These are phyloP conservation scores for Lipotes vexillifer DNA, from an alignment of 2,113 vertebrate genomes.

Conservation along the genomic window DNA sequence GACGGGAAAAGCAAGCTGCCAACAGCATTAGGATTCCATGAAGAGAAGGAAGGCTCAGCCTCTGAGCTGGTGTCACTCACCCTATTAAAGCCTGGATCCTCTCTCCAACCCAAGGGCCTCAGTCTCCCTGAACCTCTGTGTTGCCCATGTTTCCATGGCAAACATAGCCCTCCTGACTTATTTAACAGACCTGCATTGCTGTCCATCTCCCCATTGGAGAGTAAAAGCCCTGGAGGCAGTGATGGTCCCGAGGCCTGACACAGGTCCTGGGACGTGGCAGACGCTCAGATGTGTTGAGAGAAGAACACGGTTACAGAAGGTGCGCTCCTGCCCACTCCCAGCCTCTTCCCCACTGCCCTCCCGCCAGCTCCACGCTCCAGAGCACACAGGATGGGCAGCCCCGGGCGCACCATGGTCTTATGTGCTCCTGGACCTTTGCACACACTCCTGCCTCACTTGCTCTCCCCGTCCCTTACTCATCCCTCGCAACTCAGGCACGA, in stretches of 20 bases:
- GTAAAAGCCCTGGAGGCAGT: not conserved
- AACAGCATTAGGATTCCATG: not conserved
- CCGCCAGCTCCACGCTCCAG: not conserved
- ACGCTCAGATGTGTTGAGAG: not conserved
- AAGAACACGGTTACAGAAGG: not conserved
- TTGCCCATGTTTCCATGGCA: not conserved
- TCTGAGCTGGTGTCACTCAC: not conserved
- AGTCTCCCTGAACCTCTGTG: not conserved
- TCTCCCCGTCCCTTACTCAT: not conserved
- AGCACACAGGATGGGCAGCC: not conserved
- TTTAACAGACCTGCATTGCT: not conserved
- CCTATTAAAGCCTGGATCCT: not conserved
- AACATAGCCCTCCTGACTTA: not conserved
- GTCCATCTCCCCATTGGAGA: not conserved
- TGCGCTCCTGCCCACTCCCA: fast-evolving
- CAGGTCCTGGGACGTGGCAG: fast-evolving
- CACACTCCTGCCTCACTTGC: fast-evolving
- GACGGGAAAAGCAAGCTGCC: not conserved
- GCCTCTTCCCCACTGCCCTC: not conserved
- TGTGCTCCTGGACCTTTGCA: not conserved
- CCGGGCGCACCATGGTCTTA: not conserved
- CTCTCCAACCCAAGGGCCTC: not conserved
- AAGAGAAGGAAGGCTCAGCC: not conserved
- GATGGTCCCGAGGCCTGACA: fast-evolving
- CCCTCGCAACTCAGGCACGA: not conserved